Evolutionary conservation across 2,888 invertebrate species (phyloP).

Genomic region (Andrena camellia): DNA sequence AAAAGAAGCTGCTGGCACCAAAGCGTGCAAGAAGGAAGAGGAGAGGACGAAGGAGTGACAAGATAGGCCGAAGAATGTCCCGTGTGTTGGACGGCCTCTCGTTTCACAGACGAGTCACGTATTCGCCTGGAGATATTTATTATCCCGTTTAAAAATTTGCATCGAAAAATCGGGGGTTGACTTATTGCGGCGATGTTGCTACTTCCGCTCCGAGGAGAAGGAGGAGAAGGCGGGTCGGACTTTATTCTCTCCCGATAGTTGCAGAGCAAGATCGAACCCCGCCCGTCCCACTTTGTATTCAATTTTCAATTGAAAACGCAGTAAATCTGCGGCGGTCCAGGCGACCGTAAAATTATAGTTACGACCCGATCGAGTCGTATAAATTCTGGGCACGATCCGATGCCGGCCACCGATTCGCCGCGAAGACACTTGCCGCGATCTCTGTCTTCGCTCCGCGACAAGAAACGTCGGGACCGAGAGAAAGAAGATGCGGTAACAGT

Average conservation of each 20-base stretch:
- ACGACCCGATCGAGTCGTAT: constrained; percentile 13
- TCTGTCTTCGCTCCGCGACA: not conserved
- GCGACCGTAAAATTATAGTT: constrained; percentile 42
- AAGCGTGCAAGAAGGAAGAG: not conserved
- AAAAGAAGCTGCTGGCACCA: not conserved
- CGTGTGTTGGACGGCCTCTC: constrained; percentile 42
- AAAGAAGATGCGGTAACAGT: not conserved
- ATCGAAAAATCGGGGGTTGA: constrained; percentile 66
- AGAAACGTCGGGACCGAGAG: constrained; percentile 1
- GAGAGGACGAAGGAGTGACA: constrained; percentile 37
- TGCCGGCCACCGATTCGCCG: constrained; percentile 4
- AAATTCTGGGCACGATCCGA: constrained; percentile 33
- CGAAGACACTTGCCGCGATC: not conserved
- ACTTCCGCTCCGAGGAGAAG: not conserved
- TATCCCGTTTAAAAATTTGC: constrained; percentile 77
- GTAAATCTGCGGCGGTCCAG: constrained; percentile 34
- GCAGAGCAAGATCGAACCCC: not conserved
- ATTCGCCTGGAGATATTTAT: constrained; percentile 69
- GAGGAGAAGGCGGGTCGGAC: not conserved
- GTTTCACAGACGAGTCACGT: constrained; percentile 62
- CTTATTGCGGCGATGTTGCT: constrained; percentile 45
- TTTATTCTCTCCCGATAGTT: constrained; percentile 26
- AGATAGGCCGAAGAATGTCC: constrained; percentile 47
- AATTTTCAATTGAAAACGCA: constrained; percentile 32
- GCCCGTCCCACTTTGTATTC: constrained; percentile 27